Conservation (phyloP, 1,140 invertebrate species). For the Muscidifurax raptorellus region DNA sequence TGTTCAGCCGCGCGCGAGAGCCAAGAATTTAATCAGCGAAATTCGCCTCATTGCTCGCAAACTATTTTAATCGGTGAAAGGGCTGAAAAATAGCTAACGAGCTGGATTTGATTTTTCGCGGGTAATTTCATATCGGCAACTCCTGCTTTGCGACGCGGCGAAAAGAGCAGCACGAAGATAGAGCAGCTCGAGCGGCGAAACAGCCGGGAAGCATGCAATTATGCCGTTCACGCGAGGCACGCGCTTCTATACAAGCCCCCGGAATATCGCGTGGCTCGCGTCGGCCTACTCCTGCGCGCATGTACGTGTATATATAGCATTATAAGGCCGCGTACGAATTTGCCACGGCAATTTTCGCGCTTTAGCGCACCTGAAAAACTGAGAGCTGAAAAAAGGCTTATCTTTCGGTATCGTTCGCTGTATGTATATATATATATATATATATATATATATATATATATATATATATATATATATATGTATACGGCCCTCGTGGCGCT, state of each 20-base stretch:
- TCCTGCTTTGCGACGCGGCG: background rate
- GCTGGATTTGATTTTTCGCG: constrained; percentile 11
- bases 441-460: too few species aligned
- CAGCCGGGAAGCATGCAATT: constrained; percentile 58
- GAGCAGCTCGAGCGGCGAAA: background rate
- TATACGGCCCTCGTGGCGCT: background rate
- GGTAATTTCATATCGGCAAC: constrained; percentile 25
- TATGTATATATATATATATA: constrained; percentile 2
- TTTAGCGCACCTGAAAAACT: background rate
- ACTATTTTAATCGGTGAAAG: background rate
- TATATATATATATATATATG: background rate
- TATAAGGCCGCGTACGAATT: background rate
- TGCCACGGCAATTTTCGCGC: constrained; percentile 5
- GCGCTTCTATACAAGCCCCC: background rate
- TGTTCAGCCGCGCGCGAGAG: background rate
- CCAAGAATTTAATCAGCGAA: background rate
- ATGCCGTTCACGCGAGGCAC: constrained; percentile 57
- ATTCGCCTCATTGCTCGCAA: background rate
- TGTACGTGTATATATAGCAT: background rate
- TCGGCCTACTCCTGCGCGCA: background rate
- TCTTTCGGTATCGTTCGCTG: background rate
- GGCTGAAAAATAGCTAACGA: background rate
- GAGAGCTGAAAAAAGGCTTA: background rate
- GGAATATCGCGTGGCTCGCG: constrained; percentile 24
- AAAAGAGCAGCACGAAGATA: constrained; percentile 21